Evolutionary conservation across 2,888 invertebrate species (phyloP), one percentile per base, ranked within the genome.

Genomic region (Caenorhabditis angaria): DNA sequence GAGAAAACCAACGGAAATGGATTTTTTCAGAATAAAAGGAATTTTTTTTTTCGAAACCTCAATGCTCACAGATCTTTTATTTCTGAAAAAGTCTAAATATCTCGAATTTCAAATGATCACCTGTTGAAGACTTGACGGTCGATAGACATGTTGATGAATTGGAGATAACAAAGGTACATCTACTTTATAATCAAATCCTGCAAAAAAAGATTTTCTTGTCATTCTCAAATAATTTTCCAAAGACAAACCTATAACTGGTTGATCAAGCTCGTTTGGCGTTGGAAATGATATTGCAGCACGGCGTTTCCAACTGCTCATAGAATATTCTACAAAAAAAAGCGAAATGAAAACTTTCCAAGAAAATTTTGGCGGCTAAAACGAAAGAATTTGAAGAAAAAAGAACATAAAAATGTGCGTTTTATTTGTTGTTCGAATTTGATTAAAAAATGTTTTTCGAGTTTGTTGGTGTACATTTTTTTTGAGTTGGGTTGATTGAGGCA

Each of bases 121-220:
- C 78, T 82, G 82, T 62, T 81, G 79, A 1, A 82, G 70, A 61
- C 81, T 81, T 24, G 76, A 65, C 18, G 82, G 82, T 57, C 82
- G 73, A 59, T 73, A 81, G 32, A 71, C 65, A 53, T 81, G 70
- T 61, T 77, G 77, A 60, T 80, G 80, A 62, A 82, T 80, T 5
- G 82, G 80, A 1, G 82, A 82, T 22, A 79, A 70, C 2, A 82
- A 65, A 3, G 81, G 70, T 20, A 82, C 77, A 53, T 82, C 82
- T 24, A 71, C 59, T 66, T 73, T 67, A 61, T 66, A 76, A 59
- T 80, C 80, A 65, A 68, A 67, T 65, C 76, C 73, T 73, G 32
- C 71, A 73, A 20, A 18, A 20, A 32, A 29, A 32, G n/a, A n/a
- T n/a, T n/a, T n/a, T n/a, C n/a, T n/a, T n/a, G n/a, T 35, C 14